These are phyloP conservation scores for Cyaniris semiargus DNA, from an alignment of 2,888 invertebrate species.

Conservation along the genomic window DNA sequence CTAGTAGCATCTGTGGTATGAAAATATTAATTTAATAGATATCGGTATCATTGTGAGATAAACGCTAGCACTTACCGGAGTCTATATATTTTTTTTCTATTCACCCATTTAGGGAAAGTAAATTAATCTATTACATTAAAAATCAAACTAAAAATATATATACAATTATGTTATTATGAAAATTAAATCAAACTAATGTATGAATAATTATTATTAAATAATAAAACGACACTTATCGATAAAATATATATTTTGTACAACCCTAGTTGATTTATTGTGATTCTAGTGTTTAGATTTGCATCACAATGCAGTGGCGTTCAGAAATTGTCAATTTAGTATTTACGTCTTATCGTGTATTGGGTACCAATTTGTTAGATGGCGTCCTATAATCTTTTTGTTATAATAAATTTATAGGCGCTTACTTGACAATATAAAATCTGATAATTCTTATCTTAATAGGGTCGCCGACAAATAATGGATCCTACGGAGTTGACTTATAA, in stretches of 20 bases:
- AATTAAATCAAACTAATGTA: too few relatives aligned
- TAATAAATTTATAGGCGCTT: slow-evolving; percentile 23
- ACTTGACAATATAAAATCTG: slow-evolving; percentile 20
- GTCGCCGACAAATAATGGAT: background rate
- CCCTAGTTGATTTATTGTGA: slow-evolving; percentile 39
- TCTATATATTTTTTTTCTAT: too few relatives aligned
- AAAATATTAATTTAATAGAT: too few relatives aligned
- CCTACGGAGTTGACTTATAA: background rate
- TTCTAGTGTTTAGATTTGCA: slow-evolving; percentile 39
- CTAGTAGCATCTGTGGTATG: too few relatives aligned
- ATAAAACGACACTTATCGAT: slow-evolving; percentile 5
- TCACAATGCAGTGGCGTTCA: slow-evolving; percentile 36
- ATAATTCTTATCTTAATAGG: slow-evolving; percentile 9
- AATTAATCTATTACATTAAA: too few relatives aligned
- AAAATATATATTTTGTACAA: background rate
- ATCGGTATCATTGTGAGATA: too few relatives aligned
- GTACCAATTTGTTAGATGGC: slow-evolving; percentile 28
- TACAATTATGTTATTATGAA: too few relatives aligned
- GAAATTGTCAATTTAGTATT: slow-evolving; percentile 32
- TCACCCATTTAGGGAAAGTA: too few relatives aligned
- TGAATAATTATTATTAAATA: too few relatives aligned
- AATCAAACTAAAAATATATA: too few relatives aligned
- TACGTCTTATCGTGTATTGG: slow-evolving; percentile 23
- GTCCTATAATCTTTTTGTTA: slow-evolving; percentile 20
- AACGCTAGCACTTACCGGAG: too few relatives aligned